phyloP scores from a whole-genome alignment of 2,113 vertebrate genomes.

The Phylloscopus trochilus region DNA sequence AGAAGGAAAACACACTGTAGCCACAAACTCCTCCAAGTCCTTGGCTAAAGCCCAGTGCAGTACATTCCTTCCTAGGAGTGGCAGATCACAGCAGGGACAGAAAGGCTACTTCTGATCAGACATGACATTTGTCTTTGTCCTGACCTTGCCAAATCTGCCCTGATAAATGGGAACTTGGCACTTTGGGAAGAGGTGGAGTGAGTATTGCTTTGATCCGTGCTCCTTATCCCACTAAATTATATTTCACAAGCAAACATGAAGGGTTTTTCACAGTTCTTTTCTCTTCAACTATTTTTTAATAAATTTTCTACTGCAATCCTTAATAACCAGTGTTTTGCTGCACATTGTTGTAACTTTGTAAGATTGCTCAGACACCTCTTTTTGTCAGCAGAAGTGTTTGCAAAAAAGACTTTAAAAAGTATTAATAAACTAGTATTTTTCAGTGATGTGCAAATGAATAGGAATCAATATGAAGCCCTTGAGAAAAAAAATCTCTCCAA shows the following conservation, averaged over 20 bases:
- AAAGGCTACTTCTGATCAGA: not conserved
- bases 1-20: not conserved
- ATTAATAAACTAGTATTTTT: not conserved
- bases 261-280: not conserved
- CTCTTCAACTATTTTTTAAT: not conserved
- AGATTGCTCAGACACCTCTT: not conserved
- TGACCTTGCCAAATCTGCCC: not conserved
- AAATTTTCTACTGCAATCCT: not conserved
- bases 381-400: not conserved
- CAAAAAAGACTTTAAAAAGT: not conserved
- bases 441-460: not conserved
- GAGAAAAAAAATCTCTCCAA: not conserved
- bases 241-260: not conserved
- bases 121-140: not conserved
- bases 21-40: not conserved
- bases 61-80: not conserved
- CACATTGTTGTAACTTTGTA: not conserved
- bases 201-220: not conserved
- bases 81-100: not conserved
- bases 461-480: not conserved
- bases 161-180: not conserved
- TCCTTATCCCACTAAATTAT: not conserved
- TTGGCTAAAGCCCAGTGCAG: not conserved
- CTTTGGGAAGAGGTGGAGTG: not conserved
- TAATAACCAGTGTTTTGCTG: not conserved